Evolutionary conservation across 2,888 invertebrate species (phyloP), one percentile per base, ranked within the genome.

Genomic region (Hyalella azteca): DNA sequence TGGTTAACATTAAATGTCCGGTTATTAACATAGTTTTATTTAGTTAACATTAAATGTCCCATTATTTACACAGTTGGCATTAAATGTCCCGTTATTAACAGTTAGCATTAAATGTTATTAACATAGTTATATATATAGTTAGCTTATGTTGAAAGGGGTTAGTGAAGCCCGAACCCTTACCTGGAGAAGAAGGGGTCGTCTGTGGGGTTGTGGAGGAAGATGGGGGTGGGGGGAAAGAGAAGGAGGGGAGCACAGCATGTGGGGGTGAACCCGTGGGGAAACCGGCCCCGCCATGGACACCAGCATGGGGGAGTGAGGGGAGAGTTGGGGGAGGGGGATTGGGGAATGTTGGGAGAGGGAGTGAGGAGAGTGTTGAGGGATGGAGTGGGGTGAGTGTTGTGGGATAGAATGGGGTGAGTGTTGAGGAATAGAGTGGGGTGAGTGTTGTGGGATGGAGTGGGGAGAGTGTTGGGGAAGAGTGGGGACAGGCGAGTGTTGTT

Each of bases 111-210:
- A n/a, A n/a, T n/a, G n/a, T n/a, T n/a, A n/a, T n/a, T n/a, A n/a
- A n/a, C n/a, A n/a, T n/a, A n/a, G n/a, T n/a, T n/a, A n/a, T n/a
- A n/a, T n/a, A n/a, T n/a, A n/a, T n/a, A n/a, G n/a, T n/a, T n/a
- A n/a, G n/a, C n/a, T n/a, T n/a, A n/a, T n/a, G n/a, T n/a, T n/a
- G n/a, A n/a, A n/a, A n/a, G n/a, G n/a, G n/a, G n/a, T n/a, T 7
- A 5, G 50, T 19, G 50, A 22, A 50, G 50, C 22, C 66, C 80
- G 73, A 78, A 80, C 77, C 87, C 92, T 93, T 92, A 94, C 94
- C 94, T 94, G 93, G 90, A 94, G 91, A 90, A 94, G 92, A 90
- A 94, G 91, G 89, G 94, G 92, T 90, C 93, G 92, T 88, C 91
- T 91, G 89, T 91, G 90, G 78, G 82, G 80, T 77, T 80, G 80